phyloP scores from a whole-genome alignment of 1,140 invertebrate species.

The Heliconius eleuchia region DNA sequence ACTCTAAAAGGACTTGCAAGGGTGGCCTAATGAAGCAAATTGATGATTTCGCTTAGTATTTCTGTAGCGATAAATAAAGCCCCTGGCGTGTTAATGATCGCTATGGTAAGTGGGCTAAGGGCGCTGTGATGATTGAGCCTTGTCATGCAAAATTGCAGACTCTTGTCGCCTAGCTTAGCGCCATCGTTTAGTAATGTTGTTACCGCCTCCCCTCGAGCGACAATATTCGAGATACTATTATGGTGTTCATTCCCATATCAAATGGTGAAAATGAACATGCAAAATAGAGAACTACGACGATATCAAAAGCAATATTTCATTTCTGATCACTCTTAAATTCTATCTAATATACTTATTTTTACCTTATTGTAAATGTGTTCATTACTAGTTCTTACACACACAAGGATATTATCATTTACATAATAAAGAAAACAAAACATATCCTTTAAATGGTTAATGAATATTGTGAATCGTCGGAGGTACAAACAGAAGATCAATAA shows the following conservation, averaged over 20 bases:
- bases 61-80: conserved; percentile 26
- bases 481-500: conserved; percentile 56
- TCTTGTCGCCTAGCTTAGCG: conserved; percentile 7
- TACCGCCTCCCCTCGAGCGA: conserved; percentile 22
- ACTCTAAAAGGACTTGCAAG: conserved; percentile 58
- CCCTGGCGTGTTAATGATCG: conserved; percentile 17
- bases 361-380: not conserved
- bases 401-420: conserved; percentile 13
- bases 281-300: conserved; percentile 16
- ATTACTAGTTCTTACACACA: not conserved
- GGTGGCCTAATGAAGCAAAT: conserved; percentile 56
- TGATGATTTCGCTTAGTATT: conserved; percentile 33
- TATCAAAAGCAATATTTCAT: not conserved
- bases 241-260: conserved; percentile 15
- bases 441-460: conserved; percentile 53
- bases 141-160: conserved; percentile 55
- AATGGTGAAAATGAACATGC: conserved; percentile 17
- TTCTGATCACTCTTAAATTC: not conserved
- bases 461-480: conserved; percentile 39
- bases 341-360: not conserved
- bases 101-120: conserved; percentile 13
- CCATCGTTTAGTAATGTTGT: conserved; percentile 23
- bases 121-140: conserved; percentile 44
- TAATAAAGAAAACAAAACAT: conserved; percentile 41
- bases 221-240: conserved; percentile 1